A percentile compares a stretch with the other conserved stretches of the same genome.
Conservation (phyloP, 2,113 vertebrate genomes). For the Cyprinodon brontotheroides region DNA sequence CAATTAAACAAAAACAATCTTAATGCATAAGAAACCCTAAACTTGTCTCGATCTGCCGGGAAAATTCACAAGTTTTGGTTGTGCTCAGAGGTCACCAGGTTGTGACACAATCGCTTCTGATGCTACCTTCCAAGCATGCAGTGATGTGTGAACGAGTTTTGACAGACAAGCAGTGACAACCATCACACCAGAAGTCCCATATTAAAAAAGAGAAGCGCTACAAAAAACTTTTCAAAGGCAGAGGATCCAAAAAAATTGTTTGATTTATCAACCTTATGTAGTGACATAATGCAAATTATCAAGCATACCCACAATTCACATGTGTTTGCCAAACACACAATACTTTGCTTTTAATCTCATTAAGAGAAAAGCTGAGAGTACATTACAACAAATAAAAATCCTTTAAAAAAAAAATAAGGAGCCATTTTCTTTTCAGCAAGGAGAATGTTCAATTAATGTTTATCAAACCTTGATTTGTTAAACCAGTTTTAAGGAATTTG, state of each 20-base stretch:
- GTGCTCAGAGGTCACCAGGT: not conserved
- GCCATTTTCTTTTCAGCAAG: not conserved
- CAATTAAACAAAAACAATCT: not conserved
- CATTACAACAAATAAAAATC: not conserved
- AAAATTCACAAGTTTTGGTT: not conserved
- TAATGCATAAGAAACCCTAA: not conserved
- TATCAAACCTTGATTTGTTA: not conserved
- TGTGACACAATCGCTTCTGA: not conserved
- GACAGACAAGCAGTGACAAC: not conserved
- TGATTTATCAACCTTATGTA: not conserved
- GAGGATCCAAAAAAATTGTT: not conserved
- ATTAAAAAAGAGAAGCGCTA: not conserved
- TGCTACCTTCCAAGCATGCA: not conserved
- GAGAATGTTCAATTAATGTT: not conserved
- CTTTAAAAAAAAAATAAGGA: not conserved
- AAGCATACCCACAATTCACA: not conserved
- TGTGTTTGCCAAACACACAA: not conserved
- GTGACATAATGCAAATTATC: not conserved
- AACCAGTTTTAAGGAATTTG: not conserved
- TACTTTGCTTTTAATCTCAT: not conserved
- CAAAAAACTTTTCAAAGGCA: not conserved
- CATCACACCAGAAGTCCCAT: not conserved
- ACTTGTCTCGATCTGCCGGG: not conserved
- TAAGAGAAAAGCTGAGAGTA: not conserved
- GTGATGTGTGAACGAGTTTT: constrained; percentile 7